Percentiles rank a stretch among this genome's conserved stretches.
Conservation (phyloP, 2,113 vertebrate species). For the Zapus hudsonius region DNA sequence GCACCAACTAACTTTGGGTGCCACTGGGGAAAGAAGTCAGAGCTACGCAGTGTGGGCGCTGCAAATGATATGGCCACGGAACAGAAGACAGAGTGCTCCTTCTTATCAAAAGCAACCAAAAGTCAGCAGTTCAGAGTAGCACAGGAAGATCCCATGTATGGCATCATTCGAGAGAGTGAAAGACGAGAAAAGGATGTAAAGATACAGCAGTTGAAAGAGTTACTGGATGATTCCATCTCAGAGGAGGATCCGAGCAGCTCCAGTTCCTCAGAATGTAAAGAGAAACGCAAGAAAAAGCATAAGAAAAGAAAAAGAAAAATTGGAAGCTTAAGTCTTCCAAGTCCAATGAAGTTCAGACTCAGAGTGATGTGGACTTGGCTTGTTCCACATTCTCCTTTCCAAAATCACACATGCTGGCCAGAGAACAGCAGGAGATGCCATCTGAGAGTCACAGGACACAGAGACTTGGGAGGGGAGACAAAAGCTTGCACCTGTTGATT, state of each 20-base stretch:
- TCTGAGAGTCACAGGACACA: background rate
- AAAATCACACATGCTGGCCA: constrained; percentile 21
- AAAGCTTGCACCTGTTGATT: background rate
- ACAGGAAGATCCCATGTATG: too few species aligned
- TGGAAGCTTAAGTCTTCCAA: constrained; percentile 59
- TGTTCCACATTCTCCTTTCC: background rate
- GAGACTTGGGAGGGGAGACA: background rate
- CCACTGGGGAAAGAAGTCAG: too few species aligned
- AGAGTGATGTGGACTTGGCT: constrained; percentile 73
- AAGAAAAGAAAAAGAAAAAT: constrained; percentile 67
- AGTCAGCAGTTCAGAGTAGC: too few species aligned
- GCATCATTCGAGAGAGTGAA: too few species aligned
- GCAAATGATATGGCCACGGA: too few species aligned
- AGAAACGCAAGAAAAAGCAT: constrained; percentile 75
- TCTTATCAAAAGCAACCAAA: too few species aligned
- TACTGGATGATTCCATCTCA: constrained; percentile 94
- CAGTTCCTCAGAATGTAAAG: constrained; percentile 83
- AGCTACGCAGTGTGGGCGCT: too few species aligned
- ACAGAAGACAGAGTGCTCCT: too few species aligned
- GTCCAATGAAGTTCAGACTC: constrained; percentile 18
- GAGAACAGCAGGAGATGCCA: constrained; percentile 24
- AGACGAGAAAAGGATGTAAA: too few species aligned
- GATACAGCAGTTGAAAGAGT: constrained; percentile 94
- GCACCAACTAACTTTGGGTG: too few species aligned
- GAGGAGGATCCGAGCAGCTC: constrained; percentile 87